phyloP scores from a whole-genome alignment of 2,888 invertebrate species.

The Ellobium chinense region DNA sequence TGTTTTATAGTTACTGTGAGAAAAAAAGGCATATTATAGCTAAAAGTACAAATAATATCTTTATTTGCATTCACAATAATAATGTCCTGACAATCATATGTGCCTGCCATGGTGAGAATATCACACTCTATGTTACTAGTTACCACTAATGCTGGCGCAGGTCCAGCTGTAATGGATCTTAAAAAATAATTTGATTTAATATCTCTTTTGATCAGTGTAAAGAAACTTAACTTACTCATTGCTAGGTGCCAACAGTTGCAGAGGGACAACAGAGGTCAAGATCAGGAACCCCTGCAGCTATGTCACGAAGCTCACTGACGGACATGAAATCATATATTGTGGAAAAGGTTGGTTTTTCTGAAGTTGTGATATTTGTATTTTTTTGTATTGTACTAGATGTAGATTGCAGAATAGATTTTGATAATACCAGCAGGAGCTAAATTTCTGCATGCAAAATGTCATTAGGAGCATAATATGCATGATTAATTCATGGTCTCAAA shows the following conservation, averaged over 20 bases:
- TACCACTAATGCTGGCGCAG: too few species aligned
- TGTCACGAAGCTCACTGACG: not conserved
- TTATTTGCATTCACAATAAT: too few species aligned
- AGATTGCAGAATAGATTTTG: too few species aligned
- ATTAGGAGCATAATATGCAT: not conserved
- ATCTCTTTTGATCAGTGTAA: not conserved
- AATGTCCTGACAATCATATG: not conserved
- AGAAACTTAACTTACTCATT: not conserved
- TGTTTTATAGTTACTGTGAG: too few species aligned
- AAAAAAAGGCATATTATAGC: too few species aligned
- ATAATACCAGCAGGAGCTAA: too few species aligned
- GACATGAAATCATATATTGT: constrained; percentile 12
- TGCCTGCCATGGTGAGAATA: too few species aligned
- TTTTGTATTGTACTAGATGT: too few species aligned
- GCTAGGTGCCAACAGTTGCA: not conserved
- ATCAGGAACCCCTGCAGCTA: not conserved
- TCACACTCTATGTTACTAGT: too few species aligned
- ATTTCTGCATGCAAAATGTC: too few species aligned
- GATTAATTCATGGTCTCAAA: not conserved
- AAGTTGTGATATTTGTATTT: too few species aligned
- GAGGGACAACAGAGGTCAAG: not conserved
- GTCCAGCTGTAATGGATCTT: not conserved
- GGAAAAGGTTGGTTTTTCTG: constrained; percentile 14
- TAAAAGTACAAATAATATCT: too few species aligned
- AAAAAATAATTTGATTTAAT: not conserved